phyloP scores from a whole-genome alignment of 1,140 invertebrate genomes.

The Dendrolimus kikuchii region DNA sequence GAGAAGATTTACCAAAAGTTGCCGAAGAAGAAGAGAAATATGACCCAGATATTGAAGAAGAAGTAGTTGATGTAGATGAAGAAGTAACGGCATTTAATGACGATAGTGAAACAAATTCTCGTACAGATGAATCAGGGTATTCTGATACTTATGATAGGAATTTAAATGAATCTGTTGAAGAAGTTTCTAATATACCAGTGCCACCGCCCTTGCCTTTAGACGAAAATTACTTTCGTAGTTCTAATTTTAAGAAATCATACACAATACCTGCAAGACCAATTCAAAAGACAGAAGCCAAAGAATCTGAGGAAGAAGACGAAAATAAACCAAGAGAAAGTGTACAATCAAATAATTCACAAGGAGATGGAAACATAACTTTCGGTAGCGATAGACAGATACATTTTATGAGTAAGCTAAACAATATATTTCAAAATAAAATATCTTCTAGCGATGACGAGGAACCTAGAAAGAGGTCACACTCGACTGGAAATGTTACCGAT shows the following conservation, averaged over 20 bases:
- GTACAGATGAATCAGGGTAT: constrained; percentile 62
- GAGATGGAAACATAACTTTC: constrained; percentile 49
- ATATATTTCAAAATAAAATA: constrained; percentile 53
- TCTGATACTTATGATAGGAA: constrained; percentile 58
- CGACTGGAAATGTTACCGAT: constrained; percentile 41
- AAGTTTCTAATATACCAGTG: constrained; percentile 38
- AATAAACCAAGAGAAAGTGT: constrained; percentile 45
- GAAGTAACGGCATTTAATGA: constrained; percentile 47
- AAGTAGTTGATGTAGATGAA: constrained; percentile 30
- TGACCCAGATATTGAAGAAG: constrained; percentile 20
- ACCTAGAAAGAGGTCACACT: constrained; percentile 44
- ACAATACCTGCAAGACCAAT: constrained; percentile 35
- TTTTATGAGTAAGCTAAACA: constrained; percentile 56
- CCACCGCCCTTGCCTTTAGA: constrained; percentile 45
- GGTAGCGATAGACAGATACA: constrained; percentile 56
- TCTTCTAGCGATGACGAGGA: constrained; percentile 33
- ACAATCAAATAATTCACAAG: constrained; percentile 42
- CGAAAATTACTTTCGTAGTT: constrained; percentile 42
- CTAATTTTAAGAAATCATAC: constrained; percentile 49
- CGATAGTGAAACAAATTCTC: constrained; percentile 46
- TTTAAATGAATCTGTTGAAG: constrained; percentile 34
- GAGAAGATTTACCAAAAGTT: constrained; percentile 57
- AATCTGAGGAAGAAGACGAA: constrained; percentile 26
- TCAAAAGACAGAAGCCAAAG: constrained; percentile 21
- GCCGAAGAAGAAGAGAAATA: constrained; percentile 49